Percentiles rank a stretch among this genome's conserved stretches.
Evolutionary conservation across 2,797 vertebrate species (phyloP).

Genomic region (Tolypeutes matacus): DNA sequence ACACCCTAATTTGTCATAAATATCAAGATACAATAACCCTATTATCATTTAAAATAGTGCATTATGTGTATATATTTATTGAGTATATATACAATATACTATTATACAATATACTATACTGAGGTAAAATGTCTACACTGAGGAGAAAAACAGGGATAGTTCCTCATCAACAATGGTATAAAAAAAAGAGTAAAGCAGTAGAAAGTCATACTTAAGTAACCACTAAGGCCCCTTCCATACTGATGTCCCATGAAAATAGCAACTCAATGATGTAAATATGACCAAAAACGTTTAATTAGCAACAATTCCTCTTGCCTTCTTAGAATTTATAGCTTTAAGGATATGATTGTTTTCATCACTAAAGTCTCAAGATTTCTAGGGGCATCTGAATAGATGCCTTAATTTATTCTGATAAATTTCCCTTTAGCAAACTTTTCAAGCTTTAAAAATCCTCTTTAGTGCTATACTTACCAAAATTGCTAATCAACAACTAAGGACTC

Average conservation of each 20-base stretch:
- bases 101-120: not conserved
- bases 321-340: conserved; percentile 37
- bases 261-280: not conserved
- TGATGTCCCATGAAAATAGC: conserved; percentile 44
- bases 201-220: not conserved
- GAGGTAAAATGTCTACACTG: conserved; percentile 37
- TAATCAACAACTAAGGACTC: not conserved
- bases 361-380: conserved; percentile 37
- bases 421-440: conserved; percentile 46
- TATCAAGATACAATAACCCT: not conserved
- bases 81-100: not conserved
- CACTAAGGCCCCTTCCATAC: not conserved
- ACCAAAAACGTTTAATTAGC: conserved; percentile 29
- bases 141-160: not conserved
- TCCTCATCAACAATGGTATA: not conserved
- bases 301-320: not conserved
- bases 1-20: not conserved
- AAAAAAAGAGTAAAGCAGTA: conserved; percentile 5
- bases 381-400: conserved; percentile 2
- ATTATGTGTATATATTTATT: not conserved
- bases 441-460: conserved; percentile 36
- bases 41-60: not conserved
- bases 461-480: conserved; percentile 3
- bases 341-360: conserved; percentile 20
- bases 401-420: conserved; percentile 56